Evolutionary conservation across 2,888 invertebrate genomes (phyloP).

Genomic region (Hololepta plana): DNA sequence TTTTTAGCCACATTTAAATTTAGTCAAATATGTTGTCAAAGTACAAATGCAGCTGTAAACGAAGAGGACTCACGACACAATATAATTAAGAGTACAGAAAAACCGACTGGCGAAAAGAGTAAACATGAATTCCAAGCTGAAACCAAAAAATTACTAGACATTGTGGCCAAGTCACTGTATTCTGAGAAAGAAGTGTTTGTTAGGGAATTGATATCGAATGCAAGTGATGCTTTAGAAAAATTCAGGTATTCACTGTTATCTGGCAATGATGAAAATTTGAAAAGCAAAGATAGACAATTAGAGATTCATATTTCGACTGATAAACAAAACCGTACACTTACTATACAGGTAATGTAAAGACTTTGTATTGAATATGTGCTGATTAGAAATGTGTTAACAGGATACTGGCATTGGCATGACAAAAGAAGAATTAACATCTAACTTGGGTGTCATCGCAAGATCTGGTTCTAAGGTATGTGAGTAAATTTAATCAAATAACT

Average conservation of each 20-base stretch:
- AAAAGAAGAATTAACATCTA: constrained; percentile 72
- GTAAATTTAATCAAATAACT: constrained; percentile 5
- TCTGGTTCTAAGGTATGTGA: constrained; percentile 75
- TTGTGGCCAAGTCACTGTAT: constrained; percentile 91
- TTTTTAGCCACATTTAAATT: no score
- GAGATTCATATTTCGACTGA: constrained; percentile 83
- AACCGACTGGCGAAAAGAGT: constrained; percentile 34
- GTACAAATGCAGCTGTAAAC: constrained; percentile 5
- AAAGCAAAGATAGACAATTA: constrained; percentile 41
- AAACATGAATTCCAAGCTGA: constrained; percentile 94
- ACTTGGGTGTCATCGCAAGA: constrained; percentile 88
- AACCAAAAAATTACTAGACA: constrained; percentile 86
- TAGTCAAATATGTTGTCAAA: no score
- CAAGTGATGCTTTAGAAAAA: constrained; percentile 94
- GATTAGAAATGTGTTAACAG: constrained; percentile 24
- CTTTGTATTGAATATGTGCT: constrained; percentile 1
- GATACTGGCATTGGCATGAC: constrained; percentile 95
- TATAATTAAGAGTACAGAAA: constrained; percentile 41
- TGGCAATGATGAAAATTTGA: constrained; percentile 27
- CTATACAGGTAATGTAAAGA: constrained; percentile 49
- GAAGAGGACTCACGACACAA: constrained; percentile 32
- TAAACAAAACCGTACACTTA: constrained; percentile 67
- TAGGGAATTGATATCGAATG: constrained; percentile 88
- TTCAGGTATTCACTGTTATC: constrained; percentile 59
- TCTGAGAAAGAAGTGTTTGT: constrained; percentile 97